These are phyloP conservation scores for Romanomermis culicivorax DNA, from an alignment of 2,888 invertebrate genomes.

Conservation along the genomic window DNA sequence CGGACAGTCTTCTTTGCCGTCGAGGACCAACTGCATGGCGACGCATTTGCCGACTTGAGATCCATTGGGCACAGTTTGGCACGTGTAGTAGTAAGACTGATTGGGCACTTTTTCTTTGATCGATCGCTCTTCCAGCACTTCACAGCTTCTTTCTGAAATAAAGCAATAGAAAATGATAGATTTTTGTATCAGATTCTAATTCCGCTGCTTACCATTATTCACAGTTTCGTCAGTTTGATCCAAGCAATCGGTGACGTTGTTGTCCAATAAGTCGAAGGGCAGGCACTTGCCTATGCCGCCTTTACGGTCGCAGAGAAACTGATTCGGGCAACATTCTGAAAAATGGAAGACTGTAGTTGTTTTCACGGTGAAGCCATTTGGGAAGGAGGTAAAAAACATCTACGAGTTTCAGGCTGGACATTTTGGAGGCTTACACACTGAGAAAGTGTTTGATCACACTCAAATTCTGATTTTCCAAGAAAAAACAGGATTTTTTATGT, in stretches of 20 bases:
- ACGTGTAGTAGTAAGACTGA: background rate
- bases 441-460: too few relatives aligned
- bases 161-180: too few relatives aligned
- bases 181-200: too few relatives aligned
- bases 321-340: background rate
- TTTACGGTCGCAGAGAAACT: background rate
- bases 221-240: slow-evolving; percentile 1
- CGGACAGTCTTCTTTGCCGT: slow-evolving; percentile 2
- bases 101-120: background rate
- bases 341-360: too few relatives aligned
- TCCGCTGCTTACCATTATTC: background rate
- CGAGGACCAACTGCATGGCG: background rate
- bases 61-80: background rate
- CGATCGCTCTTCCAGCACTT: background rate
- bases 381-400: too few relatives aligned
- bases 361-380: too few relatives aligned
- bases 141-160: background rate
- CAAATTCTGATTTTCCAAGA: too few relatives aligned
- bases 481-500: too few relatives aligned
- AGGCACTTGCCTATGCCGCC: background rate
- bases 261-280: background rate
- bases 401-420: too few relatives aligned
- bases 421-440: too few relatives aligned
- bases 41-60: background rate
- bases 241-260: background rate